Conservation (phyloP, 2,797 vertebrate species). For the Nothura maculosa region DNA sequence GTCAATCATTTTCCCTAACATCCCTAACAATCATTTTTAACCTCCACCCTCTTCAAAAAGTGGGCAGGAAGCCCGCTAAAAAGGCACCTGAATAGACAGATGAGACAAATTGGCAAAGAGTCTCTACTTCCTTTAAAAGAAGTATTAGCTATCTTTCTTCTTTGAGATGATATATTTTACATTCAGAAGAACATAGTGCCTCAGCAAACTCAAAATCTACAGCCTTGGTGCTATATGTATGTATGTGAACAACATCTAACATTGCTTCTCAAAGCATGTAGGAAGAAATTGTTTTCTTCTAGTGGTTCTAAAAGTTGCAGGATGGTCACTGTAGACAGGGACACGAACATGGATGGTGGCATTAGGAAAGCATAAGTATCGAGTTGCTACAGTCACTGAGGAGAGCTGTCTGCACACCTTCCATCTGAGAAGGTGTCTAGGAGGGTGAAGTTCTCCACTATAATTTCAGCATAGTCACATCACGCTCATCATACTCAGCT, state of each 20-base stretch:
- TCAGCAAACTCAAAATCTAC: neutral
- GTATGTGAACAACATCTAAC: neutral
- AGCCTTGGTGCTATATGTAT: neutral
- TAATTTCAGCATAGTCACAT: neutral
- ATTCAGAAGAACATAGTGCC: neutral
- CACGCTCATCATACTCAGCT: neutral
- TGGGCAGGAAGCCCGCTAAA: neutral
- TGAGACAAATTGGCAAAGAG: neutral
- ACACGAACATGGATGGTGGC: neutral
- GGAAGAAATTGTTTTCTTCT: neutral
- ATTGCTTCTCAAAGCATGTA: neutral
- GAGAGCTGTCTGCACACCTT: neutral
- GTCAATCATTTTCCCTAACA: neutral
- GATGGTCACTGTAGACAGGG: neutral
- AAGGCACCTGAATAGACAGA: neutral
- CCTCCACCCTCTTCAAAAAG: neutral
- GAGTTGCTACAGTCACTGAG: neutral
- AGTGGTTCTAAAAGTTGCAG: neutral
- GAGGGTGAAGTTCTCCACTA: neutral
- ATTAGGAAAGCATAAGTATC: slow-evolving; percentile 3
- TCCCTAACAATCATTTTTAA: neutral
- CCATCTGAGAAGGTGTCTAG: neutral
- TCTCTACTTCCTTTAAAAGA: neutral
- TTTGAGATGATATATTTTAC: neutral
- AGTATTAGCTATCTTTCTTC: neutral